phyloP scores from a whole-genome alignment of 2,888 invertebrate genomes.

The Orthonychiurus folsomi region DNA sequence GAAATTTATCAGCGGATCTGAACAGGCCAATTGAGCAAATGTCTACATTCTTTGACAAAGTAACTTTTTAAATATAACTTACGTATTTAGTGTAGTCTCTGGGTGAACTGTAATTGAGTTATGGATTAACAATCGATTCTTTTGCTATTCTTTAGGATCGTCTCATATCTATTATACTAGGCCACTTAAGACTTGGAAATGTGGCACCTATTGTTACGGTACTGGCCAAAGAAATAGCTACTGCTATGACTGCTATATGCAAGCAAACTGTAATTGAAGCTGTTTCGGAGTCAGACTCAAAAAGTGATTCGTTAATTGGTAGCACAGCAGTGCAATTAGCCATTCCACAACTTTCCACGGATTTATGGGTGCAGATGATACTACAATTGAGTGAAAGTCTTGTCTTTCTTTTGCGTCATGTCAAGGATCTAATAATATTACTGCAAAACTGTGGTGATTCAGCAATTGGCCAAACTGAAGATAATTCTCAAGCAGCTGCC shows the following conservation, averaged over 20 bases:
- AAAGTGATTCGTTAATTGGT: constrained; percentile 35
- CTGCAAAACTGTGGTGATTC: constrained; percentile 38
- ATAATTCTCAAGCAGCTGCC: not conserved
- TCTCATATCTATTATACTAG: constrained; percentile 47
- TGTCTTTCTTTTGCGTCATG: constrained; percentile 35
- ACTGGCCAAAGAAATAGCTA: constrained; percentile 37
- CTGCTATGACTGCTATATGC: constrained; percentile 38
- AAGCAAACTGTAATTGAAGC: constrained; percentile 40
- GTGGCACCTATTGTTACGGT: constrained; percentile 38
- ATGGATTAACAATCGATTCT: too few relatives aligned
- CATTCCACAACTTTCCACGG: constrained; percentile 33
- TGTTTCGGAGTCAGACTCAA: constrained; percentile 38
- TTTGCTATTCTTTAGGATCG: constrained; percentile 46
- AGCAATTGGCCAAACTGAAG: constrained; percentile 27
- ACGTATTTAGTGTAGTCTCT: not conserved
- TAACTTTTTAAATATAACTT: too few relatives aligned
- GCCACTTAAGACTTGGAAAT: constrained; percentile 45
- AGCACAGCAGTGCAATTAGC: constrained; percentile 36
- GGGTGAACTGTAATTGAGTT: not conserved
- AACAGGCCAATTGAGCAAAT: constrained; percentile 65
- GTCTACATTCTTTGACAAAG: constrained; percentile 56
- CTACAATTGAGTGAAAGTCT: constrained; percentile 34
- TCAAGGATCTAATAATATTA: constrained; percentile 20
- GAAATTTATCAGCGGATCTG: constrained; percentile 81
- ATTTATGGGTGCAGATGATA: constrained; percentile 39